Evolutionary conservation across 2,888 invertebrate genomes (phyloP).

Genomic region (Stenodera caucasica): DNA sequence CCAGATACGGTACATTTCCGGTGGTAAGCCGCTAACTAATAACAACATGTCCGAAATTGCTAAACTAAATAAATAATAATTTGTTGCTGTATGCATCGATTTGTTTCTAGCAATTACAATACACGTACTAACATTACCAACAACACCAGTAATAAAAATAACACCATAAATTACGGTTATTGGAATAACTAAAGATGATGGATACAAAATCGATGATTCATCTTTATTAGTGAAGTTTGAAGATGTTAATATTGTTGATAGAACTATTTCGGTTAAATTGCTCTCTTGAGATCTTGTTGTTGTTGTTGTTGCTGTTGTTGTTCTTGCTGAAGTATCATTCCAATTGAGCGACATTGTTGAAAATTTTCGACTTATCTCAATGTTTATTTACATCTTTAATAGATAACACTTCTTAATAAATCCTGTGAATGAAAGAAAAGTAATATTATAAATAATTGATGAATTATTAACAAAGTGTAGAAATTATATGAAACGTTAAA

Average conservation of each 20-base stretch:
- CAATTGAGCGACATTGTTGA: too few species aligned
- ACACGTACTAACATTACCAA: constrained; percentile 84
- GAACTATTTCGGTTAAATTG: too few species aligned
- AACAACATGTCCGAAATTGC: constrained; percentile 82
- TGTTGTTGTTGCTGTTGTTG: background rate
- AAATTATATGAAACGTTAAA: too few species aligned
- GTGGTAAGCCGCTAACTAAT: constrained; percentile 78
- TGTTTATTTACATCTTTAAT: too few species aligned
- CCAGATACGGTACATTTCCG: constrained; percentile 78
- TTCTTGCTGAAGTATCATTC: too few species aligned
- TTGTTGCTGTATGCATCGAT: constrained; percentile 82
- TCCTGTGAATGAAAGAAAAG: too few species aligned
- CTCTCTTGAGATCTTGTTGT: too few species aligned
- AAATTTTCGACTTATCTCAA: too few species aligned
- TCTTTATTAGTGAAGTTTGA: background rate
- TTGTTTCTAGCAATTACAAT: constrained; percentile 84
- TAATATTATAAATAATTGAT: too few species aligned
- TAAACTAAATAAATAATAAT: constrained; percentile 81
- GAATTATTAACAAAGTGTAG: too few species aligned
- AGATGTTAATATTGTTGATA: background rate
- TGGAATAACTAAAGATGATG: constrained; percentile 67
- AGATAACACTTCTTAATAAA: too few species aligned
- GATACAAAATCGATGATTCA: constrained; percentile 44
- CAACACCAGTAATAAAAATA: constrained; percentile 76
- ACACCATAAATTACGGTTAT: constrained; percentile 73